Conservation (phyloP, 2,888 invertebrate species). For the Serrognathus titanus region DNA sequence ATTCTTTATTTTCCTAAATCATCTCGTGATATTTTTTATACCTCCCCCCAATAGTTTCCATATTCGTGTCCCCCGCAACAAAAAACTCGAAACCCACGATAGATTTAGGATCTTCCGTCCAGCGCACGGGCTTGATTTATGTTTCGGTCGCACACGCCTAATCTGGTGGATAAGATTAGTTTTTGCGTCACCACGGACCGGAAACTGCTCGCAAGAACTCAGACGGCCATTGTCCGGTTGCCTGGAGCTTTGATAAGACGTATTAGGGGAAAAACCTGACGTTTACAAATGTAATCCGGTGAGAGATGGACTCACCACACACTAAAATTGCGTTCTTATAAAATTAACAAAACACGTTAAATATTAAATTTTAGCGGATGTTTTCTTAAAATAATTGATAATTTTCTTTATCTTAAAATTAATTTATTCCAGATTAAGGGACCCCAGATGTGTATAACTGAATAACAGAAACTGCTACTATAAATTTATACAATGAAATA, state of each 20-base stretch:
- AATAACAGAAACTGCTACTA: no score
- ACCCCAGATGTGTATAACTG: no score
- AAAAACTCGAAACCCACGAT: constrained; percentile 11
- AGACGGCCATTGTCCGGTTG: constrained; percentile 31
- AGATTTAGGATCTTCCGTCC: constrained; percentile 17
- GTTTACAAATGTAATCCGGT: constrained; percentile 20
- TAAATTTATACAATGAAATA: no score
- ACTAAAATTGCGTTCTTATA: no score
- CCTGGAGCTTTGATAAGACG: constrained; percentile 21
- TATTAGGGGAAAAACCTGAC: constrained; percentile 22
- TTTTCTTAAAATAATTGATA: no score
- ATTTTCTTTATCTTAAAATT: no score
- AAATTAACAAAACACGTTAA: no score
- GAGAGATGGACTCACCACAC: no score
- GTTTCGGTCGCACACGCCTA: constrained; percentile 26
- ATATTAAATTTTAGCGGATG: no score
- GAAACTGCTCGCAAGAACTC: constrained; percentile 23
- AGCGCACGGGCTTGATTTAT: constrained; percentile 24
- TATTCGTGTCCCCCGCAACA: constrained; percentile 5
- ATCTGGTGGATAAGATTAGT: constrained; percentile 30
- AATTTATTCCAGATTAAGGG: no score
- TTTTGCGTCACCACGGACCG: constrained; percentile 23
- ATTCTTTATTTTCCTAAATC: no score
- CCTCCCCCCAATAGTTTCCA: constrained; percentile 1
- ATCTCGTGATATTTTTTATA: no score